Evolutionary conservation across 2,797 vertebrate genomes (phyloP).

Genomic region (Sternotherus odoratus): DNA sequence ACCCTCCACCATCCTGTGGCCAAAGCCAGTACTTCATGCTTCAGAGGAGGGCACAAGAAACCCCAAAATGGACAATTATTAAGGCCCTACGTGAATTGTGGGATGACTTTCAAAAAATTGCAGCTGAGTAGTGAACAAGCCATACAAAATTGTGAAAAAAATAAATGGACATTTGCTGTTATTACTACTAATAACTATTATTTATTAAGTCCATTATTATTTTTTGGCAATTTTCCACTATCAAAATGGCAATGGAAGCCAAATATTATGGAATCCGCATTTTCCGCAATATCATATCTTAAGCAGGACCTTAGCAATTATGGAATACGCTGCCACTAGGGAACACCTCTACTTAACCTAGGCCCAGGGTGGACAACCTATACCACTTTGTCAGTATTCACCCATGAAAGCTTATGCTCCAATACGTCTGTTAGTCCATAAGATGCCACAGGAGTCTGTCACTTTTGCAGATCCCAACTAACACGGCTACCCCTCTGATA

Average conservation of each 20-base stretch:
- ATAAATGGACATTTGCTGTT: background rate
- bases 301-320: background rate
- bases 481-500: too few species aligned
- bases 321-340: background rate
- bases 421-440: too few species aligned
- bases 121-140: background rate
- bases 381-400: too few species aligned
- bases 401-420: too few species aligned
- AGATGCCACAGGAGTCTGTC: too few species aligned
- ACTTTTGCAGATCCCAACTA: too few species aligned
- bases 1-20: background rate
- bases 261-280: background rate
- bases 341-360: background rate
- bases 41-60: background rate
- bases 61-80: background rate
- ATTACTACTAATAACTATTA: background rate
- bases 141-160: background rate
- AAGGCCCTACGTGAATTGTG: background rate
- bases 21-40: background rate
- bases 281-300: background rate
- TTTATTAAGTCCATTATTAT: background rate
- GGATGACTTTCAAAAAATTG: background rate
- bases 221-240: background rate
- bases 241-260: background rate
- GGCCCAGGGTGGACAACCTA: too few species aligned